These are phyloP conservation scores for Melanerpes aurifrons DNA, from an alignment of 2,113 vertebrate genomes.

Conservation along the genomic window DNA sequence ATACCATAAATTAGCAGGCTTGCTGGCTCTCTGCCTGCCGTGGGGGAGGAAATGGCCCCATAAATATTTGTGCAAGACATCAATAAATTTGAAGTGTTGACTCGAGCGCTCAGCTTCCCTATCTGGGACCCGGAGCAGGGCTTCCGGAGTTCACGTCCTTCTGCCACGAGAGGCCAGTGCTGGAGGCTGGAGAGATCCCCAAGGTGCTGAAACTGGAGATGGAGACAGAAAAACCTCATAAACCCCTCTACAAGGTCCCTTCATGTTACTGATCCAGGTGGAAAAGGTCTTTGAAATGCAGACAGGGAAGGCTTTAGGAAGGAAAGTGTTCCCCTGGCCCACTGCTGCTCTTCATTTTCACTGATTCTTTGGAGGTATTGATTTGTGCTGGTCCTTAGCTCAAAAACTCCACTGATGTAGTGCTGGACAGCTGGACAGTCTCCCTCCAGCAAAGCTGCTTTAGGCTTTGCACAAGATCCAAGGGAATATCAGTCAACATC, in stretches of 20 bases:
- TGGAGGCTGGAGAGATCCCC: neutral
- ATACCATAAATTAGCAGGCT: neutral
- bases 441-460: neutral
- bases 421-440: neutral
- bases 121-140: constrained; percentile 52
- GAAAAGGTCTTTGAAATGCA: neutral
- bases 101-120: constrained; percentile 66
- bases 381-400: neutral
- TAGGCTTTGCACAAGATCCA: neutral
- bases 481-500: neutral
- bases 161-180: neutral
- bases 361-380: neutral
- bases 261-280: neutral
- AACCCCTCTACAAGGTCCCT: neutral
- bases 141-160: constrained; percentile 51
- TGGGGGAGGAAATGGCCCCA: constrained; percentile 68
- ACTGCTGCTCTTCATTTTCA: neutral
- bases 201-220: constrained; percentile 63
- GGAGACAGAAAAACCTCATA: constrained; percentile 1
- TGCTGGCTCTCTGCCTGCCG: constrained; percentile 55
- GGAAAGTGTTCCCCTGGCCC: neutral
- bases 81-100: constrained; percentile 75
- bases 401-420: neutral
- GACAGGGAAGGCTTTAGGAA: neutral
- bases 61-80: constrained; percentile 77